A percentile compares a stretch with the other conserved stretches of the same genome.
phyloP scores from a whole-genome alignment of 2,888 invertebrate genomes.

The Eurois occulta region DNA sequence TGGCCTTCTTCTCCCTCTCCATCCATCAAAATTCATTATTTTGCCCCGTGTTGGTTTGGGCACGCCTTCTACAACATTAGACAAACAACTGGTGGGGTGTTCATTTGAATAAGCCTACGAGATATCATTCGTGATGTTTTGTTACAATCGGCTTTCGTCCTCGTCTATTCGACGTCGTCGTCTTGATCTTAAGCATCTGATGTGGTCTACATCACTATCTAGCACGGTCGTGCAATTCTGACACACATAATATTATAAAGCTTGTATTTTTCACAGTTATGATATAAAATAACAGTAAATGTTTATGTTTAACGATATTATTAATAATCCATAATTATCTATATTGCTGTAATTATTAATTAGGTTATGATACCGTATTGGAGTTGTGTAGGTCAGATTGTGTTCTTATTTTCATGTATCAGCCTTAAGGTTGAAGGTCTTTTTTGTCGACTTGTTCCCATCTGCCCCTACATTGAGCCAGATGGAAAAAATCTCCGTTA shows the following conservation, averaged over 20 bases:
- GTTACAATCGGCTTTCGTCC: slow-evolving; percentile 9
- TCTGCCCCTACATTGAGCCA: background rate
- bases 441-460: background rate
- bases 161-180: background rate
- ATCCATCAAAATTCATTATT: no score
- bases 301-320: background rate
- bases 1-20: no score
- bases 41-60: background rate
- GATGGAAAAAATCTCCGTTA: no score
- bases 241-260: slow-evolving; percentile 17
- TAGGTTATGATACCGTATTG: slow-evolving; percentile 9
- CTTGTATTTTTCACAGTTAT: slow-evolving; percentile 22
- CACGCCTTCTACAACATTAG: background rate
- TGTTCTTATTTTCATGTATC: background rate
- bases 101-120: background rate
- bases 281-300: slow-evolving; percentile 12
- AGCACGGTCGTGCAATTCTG: slow-evolving; percentile 9
- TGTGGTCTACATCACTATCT: slow-evolving; percentile 21
- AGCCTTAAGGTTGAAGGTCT: background rate
- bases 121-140: background rate
- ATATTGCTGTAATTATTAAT: slow-evolving; percentile 32
- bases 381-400: slow-evolving; percentile 17
- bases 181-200: background rate
- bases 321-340: slow-evolving; percentile 5
- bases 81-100: background rate